phyloP scores from a whole-genome alignment of 2,888 invertebrate genomes.

The Molorchus minor region DNA sequence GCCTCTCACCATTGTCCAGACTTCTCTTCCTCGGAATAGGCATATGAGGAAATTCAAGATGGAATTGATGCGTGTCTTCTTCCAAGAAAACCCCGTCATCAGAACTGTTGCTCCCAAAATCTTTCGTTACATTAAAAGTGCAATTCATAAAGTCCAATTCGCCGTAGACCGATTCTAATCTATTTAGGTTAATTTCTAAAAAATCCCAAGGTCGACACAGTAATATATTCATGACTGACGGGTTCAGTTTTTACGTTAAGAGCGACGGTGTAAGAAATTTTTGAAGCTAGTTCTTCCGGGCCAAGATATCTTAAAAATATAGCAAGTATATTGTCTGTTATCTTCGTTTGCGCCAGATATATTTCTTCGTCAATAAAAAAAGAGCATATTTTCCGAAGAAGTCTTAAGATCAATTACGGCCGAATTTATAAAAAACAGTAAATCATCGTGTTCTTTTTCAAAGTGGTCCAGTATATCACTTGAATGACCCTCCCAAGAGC shows the following conservation, averaged over 20 bases:
- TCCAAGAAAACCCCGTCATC: conserved; percentile 27
- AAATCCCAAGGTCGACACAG: conserved; percentile 24
- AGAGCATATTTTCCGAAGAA: too few relatives aligned
- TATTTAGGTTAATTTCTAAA: conserved; percentile 35
- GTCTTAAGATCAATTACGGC: conserved; percentile 43
- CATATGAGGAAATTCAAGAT: conserved; percentile 13
- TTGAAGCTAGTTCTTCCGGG: conserved; percentile 42
- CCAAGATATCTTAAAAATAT: conserved; percentile 50
- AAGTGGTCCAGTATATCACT: conserved; percentile 53
- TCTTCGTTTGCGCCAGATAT: conserved; percentile 48
- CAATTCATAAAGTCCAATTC: conserved; percentile 34
- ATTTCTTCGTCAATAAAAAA: conserved; percentile 50
- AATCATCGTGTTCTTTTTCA: conserved; percentile 49
- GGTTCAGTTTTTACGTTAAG: conserved; percentile 24
- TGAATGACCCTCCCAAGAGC: conserved; percentile 52
- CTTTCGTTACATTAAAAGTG: conserved; percentile 34
- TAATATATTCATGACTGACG: conserved; percentile 28
- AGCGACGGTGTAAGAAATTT: conserved; percentile 45
- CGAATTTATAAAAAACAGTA: conserved; percentile 44
- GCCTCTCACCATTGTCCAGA: conserved; percentile 19
- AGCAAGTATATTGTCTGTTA: conserved; percentile 32
- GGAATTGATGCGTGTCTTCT: conserved; percentile 7
- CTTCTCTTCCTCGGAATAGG: conserved; percentile 25
- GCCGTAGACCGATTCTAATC: conserved; percentile 26
- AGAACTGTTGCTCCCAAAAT: conserved; percentile 11